phyloP scores from a whole-genome alignment of 2,113 vertebrate species.

The Heterochromis multidens region DNA sequence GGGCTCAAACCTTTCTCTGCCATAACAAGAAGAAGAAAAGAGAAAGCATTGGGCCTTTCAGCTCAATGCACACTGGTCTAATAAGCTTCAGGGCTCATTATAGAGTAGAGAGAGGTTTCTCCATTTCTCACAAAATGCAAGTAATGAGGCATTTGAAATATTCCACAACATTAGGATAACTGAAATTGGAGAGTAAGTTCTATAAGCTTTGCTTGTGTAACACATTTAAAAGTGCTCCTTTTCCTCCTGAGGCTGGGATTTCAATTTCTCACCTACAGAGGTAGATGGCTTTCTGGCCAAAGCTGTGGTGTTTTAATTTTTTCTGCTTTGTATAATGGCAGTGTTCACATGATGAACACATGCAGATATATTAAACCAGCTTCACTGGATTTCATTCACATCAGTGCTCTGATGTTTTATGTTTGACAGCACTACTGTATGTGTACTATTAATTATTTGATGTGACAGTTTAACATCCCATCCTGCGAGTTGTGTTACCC shows the following conservation, averaged over 20 bases:
- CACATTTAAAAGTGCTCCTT: constrained; percentile 56
- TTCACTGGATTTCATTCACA: constrained; percentile 11
- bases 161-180: constrained; percentile 71
- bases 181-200: constrained; percentile 62
- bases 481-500: neutral
- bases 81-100: constrained; percentile 73
- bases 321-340: constrained; percentile 2
- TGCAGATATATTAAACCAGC: neutral
- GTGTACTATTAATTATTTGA: constrained; percentile 10
- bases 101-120: constrained; percentile 53
- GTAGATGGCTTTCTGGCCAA: constrained; percentile 6
- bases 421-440: neutral
- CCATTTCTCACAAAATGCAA: constrained; percentile 58
- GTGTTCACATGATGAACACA: neutral
- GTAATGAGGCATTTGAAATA: constrained; percentile 78
- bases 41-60: constrained; percentile 49
- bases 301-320: constrained; percentile 13
- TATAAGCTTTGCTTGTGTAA: constrained; percentile 65
- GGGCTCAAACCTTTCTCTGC: constrained; percentile 35
- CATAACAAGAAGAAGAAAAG: constrained; percentile 35
- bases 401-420: neutral
- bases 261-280: constrained; percentile 52
- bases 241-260: constrained; percentile 24
- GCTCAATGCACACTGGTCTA: constrained; percentile 63
- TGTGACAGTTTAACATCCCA: constrained; percentile 10